Percentiles rank a stretch among this genome's conserved stretches.
These are phyloP conservation scores for Oscheius sp. DNA, from an alignment of 2,888 invertebrate species.

Conservation along the genomic window DNA sequence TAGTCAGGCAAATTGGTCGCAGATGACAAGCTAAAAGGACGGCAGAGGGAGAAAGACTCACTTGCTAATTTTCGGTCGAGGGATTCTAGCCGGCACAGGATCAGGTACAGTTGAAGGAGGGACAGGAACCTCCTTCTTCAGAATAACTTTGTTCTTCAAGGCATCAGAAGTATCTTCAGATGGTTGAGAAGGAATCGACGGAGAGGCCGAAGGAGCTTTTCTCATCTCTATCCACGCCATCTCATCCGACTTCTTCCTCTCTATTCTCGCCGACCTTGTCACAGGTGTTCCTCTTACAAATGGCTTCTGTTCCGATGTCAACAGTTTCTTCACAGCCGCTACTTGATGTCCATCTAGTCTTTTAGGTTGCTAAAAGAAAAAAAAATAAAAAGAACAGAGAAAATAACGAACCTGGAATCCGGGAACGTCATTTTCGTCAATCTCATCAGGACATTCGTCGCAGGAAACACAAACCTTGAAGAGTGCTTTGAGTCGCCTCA, in stretches of 20 bases:
- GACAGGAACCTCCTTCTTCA: conserved; percentile 56
- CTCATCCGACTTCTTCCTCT: conserved; percentile 34
- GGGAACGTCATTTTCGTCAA: conserved; percentile 53
- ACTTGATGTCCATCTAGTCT: conserved; percentile 50
- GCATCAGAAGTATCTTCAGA: conserved; percentile 54
- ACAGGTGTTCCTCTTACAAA: conserved; percentile 44
- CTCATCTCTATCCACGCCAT: conserved; percentile 6
- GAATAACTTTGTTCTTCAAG: conserved; percentile 58
- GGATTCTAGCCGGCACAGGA: conserved; percentile 65
- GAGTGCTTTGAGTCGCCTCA: conserved; percentile 22
- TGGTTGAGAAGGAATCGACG: conserved; percentile 30
- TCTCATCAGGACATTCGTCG: conserved; percentile 45
- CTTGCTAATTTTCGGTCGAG: conserved; percentile 67
- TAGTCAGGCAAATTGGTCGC: conserved; percentile 7
- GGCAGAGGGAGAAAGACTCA: conserved; percentile 33
- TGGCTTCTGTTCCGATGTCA: conserved; percentile 59
- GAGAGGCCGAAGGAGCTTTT: conserved; percentile 17
- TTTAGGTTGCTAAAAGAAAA: conserved; percentile 33
- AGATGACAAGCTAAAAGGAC: conserved; percentile 4
- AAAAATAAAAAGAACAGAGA: neutral
- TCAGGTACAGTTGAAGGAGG: conserved; percentile 55
- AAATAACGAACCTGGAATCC: conserved; percentile 43
- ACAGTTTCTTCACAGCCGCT: conserved; percentile 66
- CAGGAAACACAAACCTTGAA: conserved; percentile 45
- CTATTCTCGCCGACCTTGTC: conserved; percentile 44